Conservation (phyloP, 2,113 vertebrate species). For the Neotoma lepida region DNA sequence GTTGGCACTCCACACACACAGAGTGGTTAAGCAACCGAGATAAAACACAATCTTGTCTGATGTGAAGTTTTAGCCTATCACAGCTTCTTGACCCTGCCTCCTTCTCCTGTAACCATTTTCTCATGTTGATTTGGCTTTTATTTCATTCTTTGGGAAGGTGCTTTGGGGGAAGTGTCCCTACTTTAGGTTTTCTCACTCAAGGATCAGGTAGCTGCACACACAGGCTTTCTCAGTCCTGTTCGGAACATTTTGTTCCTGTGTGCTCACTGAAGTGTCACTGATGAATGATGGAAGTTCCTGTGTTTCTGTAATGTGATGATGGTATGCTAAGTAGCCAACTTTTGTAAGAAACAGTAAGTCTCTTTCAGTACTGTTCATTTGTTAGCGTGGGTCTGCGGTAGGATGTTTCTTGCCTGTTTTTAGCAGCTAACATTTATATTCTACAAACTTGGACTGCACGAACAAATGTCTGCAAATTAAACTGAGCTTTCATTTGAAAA, state of each 20-base stretch:
- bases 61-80: not conserved
- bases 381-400: not conserved
- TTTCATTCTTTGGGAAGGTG: not conserved
- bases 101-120: not conserved
- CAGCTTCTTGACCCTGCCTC: not conserved
- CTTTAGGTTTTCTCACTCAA: not conserved
- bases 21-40: not conserved
- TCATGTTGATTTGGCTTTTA: not conserved
- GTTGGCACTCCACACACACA: not conserved
- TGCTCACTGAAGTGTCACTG: not conserved
- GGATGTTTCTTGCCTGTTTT: not conserved
- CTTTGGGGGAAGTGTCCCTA: not conserved
- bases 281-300: not conserved
- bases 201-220: not conserved
- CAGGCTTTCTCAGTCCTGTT: not conserved
- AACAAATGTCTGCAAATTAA: not conserved
- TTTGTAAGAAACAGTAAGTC: not conserved
- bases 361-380: not conserved
- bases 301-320: not conserved
- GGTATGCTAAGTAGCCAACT: not conserved
- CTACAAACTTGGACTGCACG: not conserved
- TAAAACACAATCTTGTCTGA: not conserved
- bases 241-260: not conserved
- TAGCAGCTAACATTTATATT: not conserved
- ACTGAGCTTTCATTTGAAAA: not conserved